Percentiles rank a stretch among this genome's conserved stretches.
phyloP scores from a whole-genome alignment of 2,113 vertebrate species.

The Poecilia latipinna region DNA sequence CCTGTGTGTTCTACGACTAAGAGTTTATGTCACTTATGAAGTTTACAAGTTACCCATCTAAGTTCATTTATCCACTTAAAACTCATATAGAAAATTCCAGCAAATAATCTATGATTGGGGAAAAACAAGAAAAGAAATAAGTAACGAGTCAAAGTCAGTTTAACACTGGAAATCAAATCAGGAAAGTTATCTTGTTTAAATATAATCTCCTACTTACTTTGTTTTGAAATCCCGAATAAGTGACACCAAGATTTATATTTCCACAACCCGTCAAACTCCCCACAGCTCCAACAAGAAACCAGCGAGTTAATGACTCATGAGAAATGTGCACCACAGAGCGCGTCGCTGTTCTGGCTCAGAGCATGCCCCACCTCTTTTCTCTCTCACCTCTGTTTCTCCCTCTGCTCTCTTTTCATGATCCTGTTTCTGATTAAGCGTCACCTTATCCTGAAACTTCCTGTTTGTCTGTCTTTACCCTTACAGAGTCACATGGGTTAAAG shows the following conservation, averaged over 20 bases:
- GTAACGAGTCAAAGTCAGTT: background rate
- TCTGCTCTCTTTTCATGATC: background rate
- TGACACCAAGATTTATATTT: background rate
- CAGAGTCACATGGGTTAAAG: constrained; percentile 29
- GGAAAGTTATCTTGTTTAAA: background rate
- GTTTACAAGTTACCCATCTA: background rate
- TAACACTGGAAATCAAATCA: background rate
- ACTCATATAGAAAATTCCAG: background rate
- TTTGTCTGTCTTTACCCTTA: constrained; percentile 5
- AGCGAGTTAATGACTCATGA: constrained; percentile 27
- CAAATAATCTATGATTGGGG: no score
- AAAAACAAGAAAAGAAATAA: background rate
- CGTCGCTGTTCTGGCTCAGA: constrained; percentile 18
- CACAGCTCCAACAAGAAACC: background rate
- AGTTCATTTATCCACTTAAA: background rate
- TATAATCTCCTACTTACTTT: constrained; percentile 29
- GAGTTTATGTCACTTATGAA: background rate
- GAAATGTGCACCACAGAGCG: constrained; percentile 12
- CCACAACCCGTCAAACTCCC: background rate
- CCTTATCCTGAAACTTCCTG: constrained; percentile 9
- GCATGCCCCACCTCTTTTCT: constrained; percentile 24
- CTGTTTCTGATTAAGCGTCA: constrained; percentile 12
- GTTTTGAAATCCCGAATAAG: background rate
- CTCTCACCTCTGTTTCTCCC: background rate
- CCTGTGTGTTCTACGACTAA: background rate